phyloP scores from a whole-genome alignment of 2,113 vertebrate genomes.

The Isurus oxyrinchus region DNA sequence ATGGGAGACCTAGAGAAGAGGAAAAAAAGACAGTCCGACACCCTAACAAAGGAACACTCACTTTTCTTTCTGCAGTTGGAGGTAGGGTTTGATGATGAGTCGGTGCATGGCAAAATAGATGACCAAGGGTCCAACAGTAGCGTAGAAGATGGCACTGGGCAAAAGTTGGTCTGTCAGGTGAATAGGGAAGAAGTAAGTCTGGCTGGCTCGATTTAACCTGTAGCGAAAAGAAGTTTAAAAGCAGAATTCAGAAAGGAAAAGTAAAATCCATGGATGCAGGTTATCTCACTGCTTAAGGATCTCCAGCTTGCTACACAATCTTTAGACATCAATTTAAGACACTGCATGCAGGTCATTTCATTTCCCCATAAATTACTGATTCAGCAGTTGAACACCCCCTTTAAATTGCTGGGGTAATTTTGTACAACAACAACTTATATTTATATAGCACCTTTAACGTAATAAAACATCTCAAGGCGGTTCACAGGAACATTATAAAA shows the following conservation, averaged over 20 bases:
- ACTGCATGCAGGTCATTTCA: background rate
- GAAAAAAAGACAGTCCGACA: background rate
- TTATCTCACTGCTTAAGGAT: background rate
- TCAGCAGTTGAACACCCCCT: background rate
- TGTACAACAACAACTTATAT: background rate
- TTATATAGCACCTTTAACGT: no score
- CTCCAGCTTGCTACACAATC: background rate
- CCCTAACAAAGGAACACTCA: constrained; percentile 56
- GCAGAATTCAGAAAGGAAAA: constrained; percentile 30
- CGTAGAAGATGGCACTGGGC: constrained; percentile 92
- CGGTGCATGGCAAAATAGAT: constrained; percentile 84
- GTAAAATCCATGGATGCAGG: background rate
- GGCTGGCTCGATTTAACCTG: constrained; percentile 92
- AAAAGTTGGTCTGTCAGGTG: constrained; percentile 95
- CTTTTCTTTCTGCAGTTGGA: constrained; percentile 87
- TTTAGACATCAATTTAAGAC: background rate
- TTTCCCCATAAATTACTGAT: background rate
- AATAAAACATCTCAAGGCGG: no score
- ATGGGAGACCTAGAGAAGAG: background rate
- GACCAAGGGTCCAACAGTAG: constrained; percentile 86
- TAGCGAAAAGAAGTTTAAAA: constrained; percentile 39
- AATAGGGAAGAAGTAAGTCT: constrained; percentile 95
- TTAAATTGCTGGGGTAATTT: background rate
- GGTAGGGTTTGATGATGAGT: constrained; percentile 86
- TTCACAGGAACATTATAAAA: background rate